phyloP scores from a whole-genome alignment of 2,113 vertebrate genomes.

The Rhinolophus sinicus region DNA sequence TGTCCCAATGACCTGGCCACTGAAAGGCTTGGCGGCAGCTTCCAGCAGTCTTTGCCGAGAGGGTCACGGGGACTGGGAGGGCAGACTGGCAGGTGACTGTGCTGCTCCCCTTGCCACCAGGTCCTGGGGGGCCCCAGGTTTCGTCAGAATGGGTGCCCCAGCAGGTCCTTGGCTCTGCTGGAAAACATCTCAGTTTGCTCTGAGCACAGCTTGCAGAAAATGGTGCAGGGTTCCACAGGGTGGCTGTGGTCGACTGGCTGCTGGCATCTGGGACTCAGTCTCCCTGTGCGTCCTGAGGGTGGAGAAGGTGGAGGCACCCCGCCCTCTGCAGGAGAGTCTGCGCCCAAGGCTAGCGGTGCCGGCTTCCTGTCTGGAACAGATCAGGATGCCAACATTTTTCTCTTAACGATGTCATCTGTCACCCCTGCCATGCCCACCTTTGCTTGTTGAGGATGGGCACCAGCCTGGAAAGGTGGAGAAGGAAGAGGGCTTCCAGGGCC shows the following conservation, averaged over 20 bases:
- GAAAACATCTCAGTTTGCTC: not conserved
- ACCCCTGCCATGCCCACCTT: rapidly evolving
- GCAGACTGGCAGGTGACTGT: rapidly evolving
- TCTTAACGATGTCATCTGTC: not conserved
- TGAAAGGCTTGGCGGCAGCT: not conserved
- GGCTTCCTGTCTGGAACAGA: not conserved
- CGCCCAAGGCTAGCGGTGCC: rapidly evolving
- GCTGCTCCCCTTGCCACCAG: not conserved
- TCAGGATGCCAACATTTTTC: rapidly evolving
- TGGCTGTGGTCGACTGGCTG: rapidly evolving
- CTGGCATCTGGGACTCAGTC: not conserved
- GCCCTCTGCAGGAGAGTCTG: rapidly evolving
- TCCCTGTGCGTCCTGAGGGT: rapidly evolving
- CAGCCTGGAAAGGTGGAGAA: rapidly evolving
- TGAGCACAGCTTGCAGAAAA: rapidly evolving
- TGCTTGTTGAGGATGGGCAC: not conserved
- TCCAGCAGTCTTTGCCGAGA: not conserved
- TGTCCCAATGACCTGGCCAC: no score
- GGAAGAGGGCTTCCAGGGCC: no score
- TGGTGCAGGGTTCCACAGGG: rapidly evolving
- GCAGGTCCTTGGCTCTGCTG: not conserved
- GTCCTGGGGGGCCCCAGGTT: no score
- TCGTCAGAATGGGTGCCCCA: not conserved
- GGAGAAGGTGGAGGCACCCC: rapidly evolving
- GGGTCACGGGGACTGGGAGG: not conserved